Evolutionary conservation across 2,797 vertebrate species (phyloP).

Genomic region (Sparus aurata): DNA sequence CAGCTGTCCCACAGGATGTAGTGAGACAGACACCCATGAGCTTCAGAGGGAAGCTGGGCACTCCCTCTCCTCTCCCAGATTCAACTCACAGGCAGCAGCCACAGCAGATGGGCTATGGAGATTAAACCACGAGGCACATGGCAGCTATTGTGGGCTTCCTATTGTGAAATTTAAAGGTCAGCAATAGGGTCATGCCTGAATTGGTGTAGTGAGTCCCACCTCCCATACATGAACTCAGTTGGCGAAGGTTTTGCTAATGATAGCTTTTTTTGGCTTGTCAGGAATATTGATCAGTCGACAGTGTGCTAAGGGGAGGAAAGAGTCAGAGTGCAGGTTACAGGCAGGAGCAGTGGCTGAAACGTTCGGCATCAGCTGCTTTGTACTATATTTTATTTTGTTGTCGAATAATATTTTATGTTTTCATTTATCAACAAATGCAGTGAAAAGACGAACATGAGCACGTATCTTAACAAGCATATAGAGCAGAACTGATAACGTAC

Average conservation of each 20-base stretch:
- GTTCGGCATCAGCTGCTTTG: background rate
- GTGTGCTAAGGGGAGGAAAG: constrained; percentile 10
- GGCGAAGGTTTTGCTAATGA: constrained; percentile 60
- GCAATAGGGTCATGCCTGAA: constrained; percentile 76
- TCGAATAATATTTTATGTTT: background rate
- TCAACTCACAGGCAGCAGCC: constrained; percentile 81
- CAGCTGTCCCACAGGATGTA: constrained; percentile 94
- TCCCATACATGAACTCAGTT: constrained; percentile 35
- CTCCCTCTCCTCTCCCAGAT: constrained; percentile 69
- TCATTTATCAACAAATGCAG: background rate
- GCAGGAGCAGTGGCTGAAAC: background rate
- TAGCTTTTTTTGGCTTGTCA: constrained; percentile 48
- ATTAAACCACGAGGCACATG: constrained; percentile 91
- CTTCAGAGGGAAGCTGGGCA: constrained; percentile 78
- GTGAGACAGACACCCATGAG: constrained; percentile 84
- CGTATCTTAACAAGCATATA: background rate
- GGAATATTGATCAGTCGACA: constrained; percentile 48
- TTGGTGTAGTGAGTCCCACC: constrained; percentile 38
- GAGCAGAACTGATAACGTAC: no score
- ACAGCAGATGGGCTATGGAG: constrained; percentile 94
- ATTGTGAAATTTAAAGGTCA: constrained; percentile 90
- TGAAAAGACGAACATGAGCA: background rate
- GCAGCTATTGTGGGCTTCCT: constrained; percentile 86
- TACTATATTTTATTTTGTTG: background rate
- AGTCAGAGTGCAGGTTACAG: background rate